phyloP scores from a whole-genome alignment of 2,113 vertebrate genomes.

The Hippocampus guttulatus region DNA sequence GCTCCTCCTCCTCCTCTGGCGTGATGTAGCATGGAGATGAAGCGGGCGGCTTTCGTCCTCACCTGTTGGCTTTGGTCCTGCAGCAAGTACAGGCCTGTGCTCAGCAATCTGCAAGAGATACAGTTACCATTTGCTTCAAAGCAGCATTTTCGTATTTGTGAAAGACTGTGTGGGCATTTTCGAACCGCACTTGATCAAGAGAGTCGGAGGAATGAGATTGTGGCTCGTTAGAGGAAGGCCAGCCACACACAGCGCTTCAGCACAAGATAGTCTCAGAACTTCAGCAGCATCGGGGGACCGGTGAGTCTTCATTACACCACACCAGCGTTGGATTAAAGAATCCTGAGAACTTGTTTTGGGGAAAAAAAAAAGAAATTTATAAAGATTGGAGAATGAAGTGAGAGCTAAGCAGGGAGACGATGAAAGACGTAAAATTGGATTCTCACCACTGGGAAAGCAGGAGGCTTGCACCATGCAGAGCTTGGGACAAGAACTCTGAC shows the following conservation, averaged over 20 bases:
- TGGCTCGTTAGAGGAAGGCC: conserved; percentile 54
- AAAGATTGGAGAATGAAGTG: conserved; percentile 19
- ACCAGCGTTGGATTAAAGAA: conserved; percentile 66
- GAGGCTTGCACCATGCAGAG: conserved; percentile 67
- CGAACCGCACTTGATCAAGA: conserved; percentile 71
- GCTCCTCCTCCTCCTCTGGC: not conserved
- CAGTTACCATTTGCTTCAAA: conserved; percentile 3
- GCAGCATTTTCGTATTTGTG: not conserved
- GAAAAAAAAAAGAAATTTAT: too few species aligned
- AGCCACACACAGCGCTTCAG: conserved; percentile 64
- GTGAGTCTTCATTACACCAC: conserved; percentile 63
- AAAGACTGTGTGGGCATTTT: not conserved
- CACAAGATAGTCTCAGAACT: conserved; percentile 74
- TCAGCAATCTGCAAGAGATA: conserved; percentile 69
- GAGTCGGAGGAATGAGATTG: conserved; percentile 2
- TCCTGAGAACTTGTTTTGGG: not conserved
- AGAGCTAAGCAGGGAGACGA: not conserved
- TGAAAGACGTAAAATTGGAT: conserved; percentile 20
- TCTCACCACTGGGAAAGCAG: conserved; percentile 64
- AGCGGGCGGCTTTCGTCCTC: conserved; percentile 67
- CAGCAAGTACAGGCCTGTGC: conserved; percentile 72
- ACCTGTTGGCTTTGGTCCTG: conserved; percentile 82
- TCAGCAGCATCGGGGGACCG: conserved; percentile 56
- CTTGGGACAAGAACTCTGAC: conserved; percentile 72
- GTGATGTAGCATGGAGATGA: conserved; percentile 65